Base-by-base conservation (phyloP, 2,888 invertebrate species). In the Ochropacha duplaris region DNA sequence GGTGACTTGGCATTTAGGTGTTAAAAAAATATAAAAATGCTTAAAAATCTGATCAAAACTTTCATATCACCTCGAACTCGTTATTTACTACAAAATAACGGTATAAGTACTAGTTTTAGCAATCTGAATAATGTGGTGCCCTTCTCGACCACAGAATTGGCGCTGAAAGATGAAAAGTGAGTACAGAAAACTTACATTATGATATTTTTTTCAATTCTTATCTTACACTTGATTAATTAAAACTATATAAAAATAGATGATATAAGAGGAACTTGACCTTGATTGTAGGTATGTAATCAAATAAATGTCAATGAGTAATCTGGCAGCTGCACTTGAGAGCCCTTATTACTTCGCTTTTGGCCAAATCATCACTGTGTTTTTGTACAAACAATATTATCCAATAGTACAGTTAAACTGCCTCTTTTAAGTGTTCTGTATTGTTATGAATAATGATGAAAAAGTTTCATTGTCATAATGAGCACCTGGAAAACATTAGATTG, bases 161-260 rank as follows among this genome's bases (percentile, higher is more conserved):
- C 84, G 19, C 70, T 86, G 54, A 84, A 88, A 60, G 86, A 87
- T 4, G 90, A 92, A 64, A 92, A 87, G 91, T 92, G 73, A 88
- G 90, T 88, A 22, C 9, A 28, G 31, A 6, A 31, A 31, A 31
- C 4, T 31, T 5, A 31, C 11, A 31, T 12, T 12, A 6, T 12
- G 11, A 5, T 12, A 6, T 6, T 12, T 31, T 28, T 28, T 28
- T 2, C 26, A 8, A 8, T 6, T 26, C 28, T 8, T 28, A 28
- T 28, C 9, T 9, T 9, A 8, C 11, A 8, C n/a, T 2, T 24
- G 24, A 2, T 5, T 24, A 24, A 24, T 24, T 4, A 24, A 24
- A 9, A n/a, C 19, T 44, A 6, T 0, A 19, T 44, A 44, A 44
- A 44, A 44, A 44, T 44, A 44, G 44, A 44, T n/a, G 9, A 44